These are phyloP conservation scores for Physeter macrocephalus DNA, from an alignment of 2,113 vertebrate species.

Conservation along the genomic window DNA sequence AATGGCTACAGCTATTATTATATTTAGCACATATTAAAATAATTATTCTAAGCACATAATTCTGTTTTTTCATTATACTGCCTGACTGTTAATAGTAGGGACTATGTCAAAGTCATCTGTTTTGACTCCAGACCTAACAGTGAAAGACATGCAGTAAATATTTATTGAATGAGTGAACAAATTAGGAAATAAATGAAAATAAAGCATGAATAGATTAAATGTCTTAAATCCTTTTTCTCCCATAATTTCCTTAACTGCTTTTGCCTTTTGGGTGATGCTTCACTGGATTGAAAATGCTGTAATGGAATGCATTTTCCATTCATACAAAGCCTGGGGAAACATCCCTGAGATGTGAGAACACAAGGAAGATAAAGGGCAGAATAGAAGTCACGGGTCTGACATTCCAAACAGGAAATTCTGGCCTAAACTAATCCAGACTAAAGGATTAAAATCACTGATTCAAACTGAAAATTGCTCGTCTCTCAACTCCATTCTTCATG, in stretches of 20 bases:
- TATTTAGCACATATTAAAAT: background rate
- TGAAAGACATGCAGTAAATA: background rate
- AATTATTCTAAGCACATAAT: background rate
- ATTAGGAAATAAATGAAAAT: background rate
- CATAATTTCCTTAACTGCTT: background rate
- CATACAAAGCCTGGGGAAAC: background rate
- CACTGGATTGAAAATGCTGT: background rate
- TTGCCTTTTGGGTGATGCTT: background rate
- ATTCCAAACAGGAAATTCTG: background rate
- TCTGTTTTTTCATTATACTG: background rate
- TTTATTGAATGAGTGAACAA: background rate
- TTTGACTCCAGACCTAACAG: background rate
- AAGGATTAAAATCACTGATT: background rate
- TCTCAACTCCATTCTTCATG: background rate
- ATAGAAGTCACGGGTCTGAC: background rate
- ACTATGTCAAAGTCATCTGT: background rate
- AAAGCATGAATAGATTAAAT: background rate
- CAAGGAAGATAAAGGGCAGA: background rate
- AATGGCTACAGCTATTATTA: background rate
- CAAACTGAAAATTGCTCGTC: background rate
- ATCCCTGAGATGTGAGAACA: background rate
- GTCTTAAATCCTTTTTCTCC: background rate
- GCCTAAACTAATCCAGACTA: background rate
- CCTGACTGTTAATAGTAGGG: background rate
- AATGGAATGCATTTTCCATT: background rate